Percentiles rank a stretch among this genome's conserved stretches.
These are phyloP conservation scores for Brenthis ino DNA, from an alignment of 2,888 invertebrate species.

Conservation along the genomic window DNA sequence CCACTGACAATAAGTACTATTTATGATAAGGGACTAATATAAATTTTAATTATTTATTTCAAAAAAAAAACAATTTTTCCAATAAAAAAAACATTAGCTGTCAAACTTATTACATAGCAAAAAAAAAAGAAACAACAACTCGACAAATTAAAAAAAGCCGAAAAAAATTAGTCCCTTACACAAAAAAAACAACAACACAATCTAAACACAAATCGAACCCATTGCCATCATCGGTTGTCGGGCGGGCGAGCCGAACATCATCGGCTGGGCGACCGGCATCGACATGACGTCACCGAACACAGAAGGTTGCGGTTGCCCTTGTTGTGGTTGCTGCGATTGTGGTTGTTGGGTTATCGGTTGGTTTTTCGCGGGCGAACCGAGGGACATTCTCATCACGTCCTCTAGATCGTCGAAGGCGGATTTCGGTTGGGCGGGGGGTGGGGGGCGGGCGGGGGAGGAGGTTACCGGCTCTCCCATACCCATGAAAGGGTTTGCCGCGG, in stretches of 20 bases:
- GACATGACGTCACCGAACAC: conserved; percentile 65
- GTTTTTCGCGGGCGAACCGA: conserved; percentile 82
- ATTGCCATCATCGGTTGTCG: conserved; percentile 74
- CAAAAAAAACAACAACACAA: conserved; percentile 37
- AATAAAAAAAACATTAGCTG: background rate
- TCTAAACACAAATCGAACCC: conserved; percentile 67
- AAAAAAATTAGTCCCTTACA: conserved; percentile 49
- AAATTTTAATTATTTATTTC: background rate
- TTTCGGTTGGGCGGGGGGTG: conserved; percentile 78
- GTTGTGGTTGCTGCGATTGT: conserved; percentile 47
- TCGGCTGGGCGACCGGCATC: conserved; percentile 57
- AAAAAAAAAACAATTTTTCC: background rate
- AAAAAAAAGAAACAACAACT: background rate
- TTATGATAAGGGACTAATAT: conserved; percentile 14
- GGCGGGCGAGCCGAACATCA: conserved; percentile 44
- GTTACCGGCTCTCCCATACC: conserved; percentile 82
- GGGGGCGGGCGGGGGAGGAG: conserved; percentile 79
- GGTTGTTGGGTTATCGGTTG: conserved; percentile 68
- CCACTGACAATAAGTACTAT: conserved; percentile 9
- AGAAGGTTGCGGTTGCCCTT: conserved; percentile 5
- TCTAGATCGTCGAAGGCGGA: conserved; percentile 87
- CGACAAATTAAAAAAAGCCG: conserved; percentile 22
- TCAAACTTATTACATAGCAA: conserved; percentile 16
- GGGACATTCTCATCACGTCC: conserved; percentile 85
- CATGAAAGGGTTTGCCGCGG: conserved; percentile 86